Base-by-base conservation (phyloP, 2,113 vertebrate genomes). In the Lasiurus borealis region DNA sequence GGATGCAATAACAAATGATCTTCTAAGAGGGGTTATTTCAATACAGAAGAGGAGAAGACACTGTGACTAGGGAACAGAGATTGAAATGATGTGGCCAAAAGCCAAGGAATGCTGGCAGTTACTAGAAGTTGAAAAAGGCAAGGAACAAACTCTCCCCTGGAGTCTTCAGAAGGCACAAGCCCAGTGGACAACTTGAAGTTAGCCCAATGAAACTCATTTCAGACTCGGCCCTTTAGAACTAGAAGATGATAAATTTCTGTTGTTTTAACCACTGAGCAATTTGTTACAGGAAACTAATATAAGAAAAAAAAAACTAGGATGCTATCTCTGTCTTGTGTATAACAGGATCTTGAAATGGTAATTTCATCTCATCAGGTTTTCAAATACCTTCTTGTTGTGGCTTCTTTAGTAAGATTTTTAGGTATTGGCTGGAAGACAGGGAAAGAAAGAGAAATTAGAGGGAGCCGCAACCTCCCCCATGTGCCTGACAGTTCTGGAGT, bases 401-500 rank as follows among this genome's bases (percentile, higher is more conserved):
- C 2, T 90, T 21, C 48, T 93, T 44, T 48, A 54, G 57, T 16
- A 23, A 21, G 77, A 54, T 15, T 54, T 83, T 68, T 83, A n/a
- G 18, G 4, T 29, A 19, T 59, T 21, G 15, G 8, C 44, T 77
- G 52, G 57, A 88, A 48, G 52, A 90, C 19, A 50, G 50, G 14
- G 10, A 72, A 81, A 50, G 46, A 68, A 57, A 84, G 27, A 48
- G 62, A 82, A 57, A 12, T 44, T 46, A 2, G 72, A 66, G 31
- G 75, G 46, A 85, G 73, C n/a, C 85, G 8, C 1, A 50, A 16
- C n/a, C 66, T 73, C 76, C 36, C 12, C 57, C 59, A 12, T 44
- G 69, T 62, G 44, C 52, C 66, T 46, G 40, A 68, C 34, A 85
- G n/a, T 59, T 95, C 19, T 76, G 62, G 91, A 81, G 93, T 84